Evolutionary conservation across 2,113 vertebrate genomes (phyloP).

Genomic region (Grantiella picta): DNA sequence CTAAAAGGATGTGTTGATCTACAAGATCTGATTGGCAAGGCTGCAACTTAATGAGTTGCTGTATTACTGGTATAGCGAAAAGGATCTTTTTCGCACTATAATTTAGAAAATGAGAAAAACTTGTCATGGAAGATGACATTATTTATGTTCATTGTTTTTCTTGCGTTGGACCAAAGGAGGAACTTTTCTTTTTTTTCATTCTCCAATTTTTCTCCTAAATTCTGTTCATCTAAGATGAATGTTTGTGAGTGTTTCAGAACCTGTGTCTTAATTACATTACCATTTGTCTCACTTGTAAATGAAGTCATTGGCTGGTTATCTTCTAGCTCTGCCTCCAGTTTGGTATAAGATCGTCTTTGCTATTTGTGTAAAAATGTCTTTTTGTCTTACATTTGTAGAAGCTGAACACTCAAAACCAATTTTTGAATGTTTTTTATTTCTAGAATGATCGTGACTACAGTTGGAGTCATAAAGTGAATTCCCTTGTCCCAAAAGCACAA

Average conservation of each 20-base stretch:
- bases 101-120: background rate
- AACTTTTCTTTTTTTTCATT: background rate
- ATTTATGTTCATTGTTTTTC: background rate
- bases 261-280: background rate
- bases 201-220: background rate
- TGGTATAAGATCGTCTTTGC: background rate
- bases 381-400: background rate
- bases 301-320: background rate
- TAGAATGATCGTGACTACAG: background rate
- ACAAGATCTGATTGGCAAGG: background rate
- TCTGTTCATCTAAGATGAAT: background rate
- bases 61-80: background rate
- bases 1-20: background rate
- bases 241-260: background rate
- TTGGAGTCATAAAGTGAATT: background rate
- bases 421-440: background rate
- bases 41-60: background rate
- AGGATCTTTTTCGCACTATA: background rate
- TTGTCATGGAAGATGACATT: background rate
- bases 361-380: background rate
- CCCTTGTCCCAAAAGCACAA: background rate
- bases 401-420: background rate
- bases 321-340: background rate
- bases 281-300: background rate
- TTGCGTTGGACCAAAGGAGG: background rate